Evolutionary conservation across 2,113 vertebrate genomes (phyloP).

Genomic region (Cacatua alba): DNA sequence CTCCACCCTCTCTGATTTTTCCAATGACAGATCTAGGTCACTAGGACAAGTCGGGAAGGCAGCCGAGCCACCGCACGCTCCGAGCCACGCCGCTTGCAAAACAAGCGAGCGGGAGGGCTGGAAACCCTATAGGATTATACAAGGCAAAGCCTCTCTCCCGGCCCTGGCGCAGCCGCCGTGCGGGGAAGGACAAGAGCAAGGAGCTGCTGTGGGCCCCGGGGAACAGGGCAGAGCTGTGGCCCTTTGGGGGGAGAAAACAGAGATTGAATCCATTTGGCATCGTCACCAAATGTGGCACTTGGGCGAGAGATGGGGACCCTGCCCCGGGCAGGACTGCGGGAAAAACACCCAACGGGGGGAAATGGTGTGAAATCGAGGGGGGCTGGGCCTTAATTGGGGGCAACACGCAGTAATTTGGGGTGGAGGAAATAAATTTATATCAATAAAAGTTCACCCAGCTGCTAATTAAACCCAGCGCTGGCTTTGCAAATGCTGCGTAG

Average conservation of each 20-base stretch:
- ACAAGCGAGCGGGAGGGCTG: constrained; percentile 45
- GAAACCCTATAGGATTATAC: constrained; percentile 52
- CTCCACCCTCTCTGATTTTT: constrained; percentile 58
- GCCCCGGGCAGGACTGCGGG: neutral
- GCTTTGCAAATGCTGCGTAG: neutral
- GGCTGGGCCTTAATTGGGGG: neutral
- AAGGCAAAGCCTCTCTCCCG: neutral
- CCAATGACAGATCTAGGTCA: constrained; percentile 73
- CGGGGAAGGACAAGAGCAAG: neutral
- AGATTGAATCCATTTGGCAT: neutral
- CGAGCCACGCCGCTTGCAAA: constrained; percentile 44
- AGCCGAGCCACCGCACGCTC: constrained; percentile 62
- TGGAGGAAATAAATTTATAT: neutral
- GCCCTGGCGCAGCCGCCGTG: neutral
- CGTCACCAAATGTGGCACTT: neutral
- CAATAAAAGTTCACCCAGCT: constrained; percentile 18
- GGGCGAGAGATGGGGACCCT: neutral
- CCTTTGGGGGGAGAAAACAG: neutral
- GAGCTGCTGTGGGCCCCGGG: neutral
- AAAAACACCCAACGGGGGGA: fast-evolving
- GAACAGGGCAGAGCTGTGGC: neutral
- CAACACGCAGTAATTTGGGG: neutral
- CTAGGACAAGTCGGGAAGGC: constrained; percentile 61
- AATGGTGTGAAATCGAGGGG: neutral
- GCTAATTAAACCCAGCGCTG: neutral